A percentile compares a stretch with the other conserved stretches of the same genome.
These are phyloP conservation scores for Euzophera pinguis DNA, from an alignment of 2,888 invertebrate genomes.

Conservation along the genomic window DNA sequence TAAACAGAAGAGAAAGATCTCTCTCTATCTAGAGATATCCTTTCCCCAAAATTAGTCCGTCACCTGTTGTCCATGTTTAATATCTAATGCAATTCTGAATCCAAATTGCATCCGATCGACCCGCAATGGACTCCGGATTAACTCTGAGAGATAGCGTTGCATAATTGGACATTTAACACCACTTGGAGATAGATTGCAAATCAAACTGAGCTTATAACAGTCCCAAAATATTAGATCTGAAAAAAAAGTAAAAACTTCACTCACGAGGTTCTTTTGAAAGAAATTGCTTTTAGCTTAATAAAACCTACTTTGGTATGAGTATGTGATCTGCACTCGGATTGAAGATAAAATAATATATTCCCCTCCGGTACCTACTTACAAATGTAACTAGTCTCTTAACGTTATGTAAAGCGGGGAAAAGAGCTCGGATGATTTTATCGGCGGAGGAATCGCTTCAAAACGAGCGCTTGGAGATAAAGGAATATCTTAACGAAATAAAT, in stretches of 20 bases:
- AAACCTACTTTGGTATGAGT: no score
- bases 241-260: no score
- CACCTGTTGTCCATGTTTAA: neutral
- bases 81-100: neutral
- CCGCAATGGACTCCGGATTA: neutral
- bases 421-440: conserved; percentile 18
- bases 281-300: neutral
- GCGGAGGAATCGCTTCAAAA: conserved; percentile 17
- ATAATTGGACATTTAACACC: neutral
- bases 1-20: no score
- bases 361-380: neutral
- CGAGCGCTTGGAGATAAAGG: conserved; percentile 29
- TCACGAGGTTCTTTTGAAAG: neutral
- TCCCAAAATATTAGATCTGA: no score
- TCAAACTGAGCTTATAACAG: neutral
- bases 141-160: neutral
- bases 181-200: neutral
- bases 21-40: no score
- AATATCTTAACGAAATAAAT: conserved; percentile 29
- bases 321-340: neutral
- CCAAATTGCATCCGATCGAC: neutral
- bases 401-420: conserved; percentile 28
- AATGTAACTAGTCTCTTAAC: conserved; percentile 8
- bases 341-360: neutral
- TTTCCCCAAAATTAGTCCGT: no score